Evolutionary conservation across 2,888 invertebrate genomes (phyloP).

Genomic region (Limnephilus rhombicus): DNA sequence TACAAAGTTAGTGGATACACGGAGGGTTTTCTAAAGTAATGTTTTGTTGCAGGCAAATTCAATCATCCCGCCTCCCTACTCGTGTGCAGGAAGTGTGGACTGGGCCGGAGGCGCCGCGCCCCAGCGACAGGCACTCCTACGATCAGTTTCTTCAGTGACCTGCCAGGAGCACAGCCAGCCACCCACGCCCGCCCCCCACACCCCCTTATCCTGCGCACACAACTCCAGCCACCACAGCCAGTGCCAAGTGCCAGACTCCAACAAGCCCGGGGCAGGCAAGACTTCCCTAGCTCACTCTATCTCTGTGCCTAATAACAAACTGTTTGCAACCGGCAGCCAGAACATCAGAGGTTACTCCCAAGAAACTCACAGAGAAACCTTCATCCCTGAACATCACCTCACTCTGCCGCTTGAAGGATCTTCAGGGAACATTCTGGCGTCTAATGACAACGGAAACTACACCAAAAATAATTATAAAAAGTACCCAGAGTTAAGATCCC

Average conservation of each 20-base stretch:
- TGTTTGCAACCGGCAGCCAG: constrained; percentile 32
- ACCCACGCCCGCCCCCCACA: constrained; percentile 17
- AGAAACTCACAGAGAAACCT: constrained; percentile 41
- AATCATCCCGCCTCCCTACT: constrained; percentile 90
- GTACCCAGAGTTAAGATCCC: constrained; percentile 51
- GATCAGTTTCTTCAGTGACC: constrained; percentile 80
- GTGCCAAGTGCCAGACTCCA: constrained; percentile 68
- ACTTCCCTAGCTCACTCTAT: constrained; percentile 45
- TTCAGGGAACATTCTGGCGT: constrained; percentile 15
- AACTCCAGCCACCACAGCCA: constrained; percentile 58
- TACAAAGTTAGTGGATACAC: no score
- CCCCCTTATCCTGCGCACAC: constrained; percentile 40
- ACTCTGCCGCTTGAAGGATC: constrained; percentile 20
- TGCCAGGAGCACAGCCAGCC: constrained; percentile 69
- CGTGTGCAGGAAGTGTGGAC: constrained; percentile 86
- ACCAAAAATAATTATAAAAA: constrained; percentile 42
- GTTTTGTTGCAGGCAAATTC: constrained; percentile 82
- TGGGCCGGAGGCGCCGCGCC: constrained; percentile 76
- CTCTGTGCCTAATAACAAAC: constrained; percentile 54
- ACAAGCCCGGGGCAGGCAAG: neutral
- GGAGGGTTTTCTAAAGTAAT: neutral
- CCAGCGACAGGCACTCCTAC: constrained; percentile 73
- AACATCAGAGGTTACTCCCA: constrained; percentile 30
- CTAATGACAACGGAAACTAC: constrained; percentile 28
- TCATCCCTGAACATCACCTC: constrained; percentile 5